These are phyloP conservation scores for Petrolisthes manimaculis DNA, from an alignment of 2,888 invertebrate species.

Conservation along the genomic window DNA sequence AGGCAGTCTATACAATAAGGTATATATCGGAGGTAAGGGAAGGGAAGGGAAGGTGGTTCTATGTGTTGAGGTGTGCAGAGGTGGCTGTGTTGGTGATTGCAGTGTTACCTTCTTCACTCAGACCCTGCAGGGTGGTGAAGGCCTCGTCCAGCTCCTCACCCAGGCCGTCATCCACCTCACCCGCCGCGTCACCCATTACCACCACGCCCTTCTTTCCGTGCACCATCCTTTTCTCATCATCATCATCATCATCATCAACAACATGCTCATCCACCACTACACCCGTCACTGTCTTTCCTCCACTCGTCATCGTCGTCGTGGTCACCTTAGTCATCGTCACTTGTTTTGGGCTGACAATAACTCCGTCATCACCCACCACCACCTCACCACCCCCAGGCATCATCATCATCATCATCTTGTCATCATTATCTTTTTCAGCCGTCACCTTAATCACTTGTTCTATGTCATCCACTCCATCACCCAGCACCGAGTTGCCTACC, in stretches of 20 bases:
- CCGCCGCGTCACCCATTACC: constrained; percentile 5
- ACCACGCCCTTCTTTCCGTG: neutral
- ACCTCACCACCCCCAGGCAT: too few relatives aligned
- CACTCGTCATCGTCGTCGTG: neutral
- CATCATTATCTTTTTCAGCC: neutral
- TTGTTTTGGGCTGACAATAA: too few relatives aligned
- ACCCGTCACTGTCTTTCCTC: neutral
- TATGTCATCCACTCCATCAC: neutral
- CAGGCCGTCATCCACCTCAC: constrained; percentile 34
- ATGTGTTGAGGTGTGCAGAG: neutral
- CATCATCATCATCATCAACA: neutral
- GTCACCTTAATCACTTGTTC: neutral
- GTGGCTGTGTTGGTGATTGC: neutral
- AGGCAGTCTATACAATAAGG: too few relatives aligned
- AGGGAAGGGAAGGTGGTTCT: neutral
- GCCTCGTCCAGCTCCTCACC: constrained; percentile 50
- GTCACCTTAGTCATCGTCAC: too few relatives aligned
- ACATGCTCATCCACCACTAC: too few relatives aligned
- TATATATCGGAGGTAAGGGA: neutral
- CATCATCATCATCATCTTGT: neutral
- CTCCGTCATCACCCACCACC: too few relatives aligned
- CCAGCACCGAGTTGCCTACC: too few relatives aligned
- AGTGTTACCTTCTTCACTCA: constrained; percentile 53
- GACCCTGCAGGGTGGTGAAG: constrained; percentile 38
- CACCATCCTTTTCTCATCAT: neutral